These are phyloP conservation scores for Xenopus petersii DNA, from an alignment of 2,797 vertebrate species.

Conservation along the genomic window DNA sequence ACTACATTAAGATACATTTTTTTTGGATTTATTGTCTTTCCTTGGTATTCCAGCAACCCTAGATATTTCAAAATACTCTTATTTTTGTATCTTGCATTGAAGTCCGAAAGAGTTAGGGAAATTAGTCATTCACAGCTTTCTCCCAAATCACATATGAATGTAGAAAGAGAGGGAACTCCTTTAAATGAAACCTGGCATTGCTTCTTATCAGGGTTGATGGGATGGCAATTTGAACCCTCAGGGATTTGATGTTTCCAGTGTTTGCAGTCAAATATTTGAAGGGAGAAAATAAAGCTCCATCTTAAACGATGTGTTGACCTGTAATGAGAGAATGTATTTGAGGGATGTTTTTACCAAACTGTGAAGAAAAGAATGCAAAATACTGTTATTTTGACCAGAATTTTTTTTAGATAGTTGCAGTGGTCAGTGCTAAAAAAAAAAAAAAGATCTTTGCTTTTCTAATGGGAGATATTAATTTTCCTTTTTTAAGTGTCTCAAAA, in stretches of 20 bases:
- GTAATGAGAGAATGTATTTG: constrained; percentile 45
- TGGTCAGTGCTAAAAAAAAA: no score
- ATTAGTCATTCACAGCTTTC: constrained; percentile 16
- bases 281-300: constrained; percentile 34
- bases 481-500: no score
- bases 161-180: constrained; percentile 30
- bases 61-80: no score
- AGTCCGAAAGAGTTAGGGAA: constrained; percentile 12
- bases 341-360: constrained; percentile 29
- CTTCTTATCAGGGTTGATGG: constrained; percentile 38
- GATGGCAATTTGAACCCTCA: constrained; percentile 46
- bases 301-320: constrained; percentile 44
- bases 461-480: no score
- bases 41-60: background rate
- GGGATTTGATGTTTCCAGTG: constrained; percentile 52
- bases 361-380: background rate
- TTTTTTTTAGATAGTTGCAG: no score
- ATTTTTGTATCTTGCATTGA: constrained; percentile 5
- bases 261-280: constrained; percentile 53
- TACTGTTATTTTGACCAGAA: constrained; percentile 7
- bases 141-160: constrained; percentile 24
- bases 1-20: no score
- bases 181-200: constrained; percentile 40
- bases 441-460: no score
- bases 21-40: no score